Evolutionary conservation across 2,888 invertebrate genomes (phyloP).

Genomic region (Platerodrilus igneus): DNA sequence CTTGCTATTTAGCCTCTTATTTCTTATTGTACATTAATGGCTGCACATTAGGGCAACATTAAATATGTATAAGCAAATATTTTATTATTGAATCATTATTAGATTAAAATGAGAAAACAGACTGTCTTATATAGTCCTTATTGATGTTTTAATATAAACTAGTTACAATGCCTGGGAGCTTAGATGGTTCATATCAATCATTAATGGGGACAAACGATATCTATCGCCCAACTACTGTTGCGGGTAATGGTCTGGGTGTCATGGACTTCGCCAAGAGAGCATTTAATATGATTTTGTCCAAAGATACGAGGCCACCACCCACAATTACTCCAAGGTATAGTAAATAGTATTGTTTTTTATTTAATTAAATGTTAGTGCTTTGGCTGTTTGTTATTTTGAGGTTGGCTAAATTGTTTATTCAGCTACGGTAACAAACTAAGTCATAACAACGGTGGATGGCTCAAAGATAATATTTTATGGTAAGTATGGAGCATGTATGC

Average conservation of each 20-base stretch:
- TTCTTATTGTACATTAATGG: too few species aligned
- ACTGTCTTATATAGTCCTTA: constrained; percentile 18
- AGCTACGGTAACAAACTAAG: too few species aligned
- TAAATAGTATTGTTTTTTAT: constrained; percentile 22
- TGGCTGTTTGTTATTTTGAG: too few species aligned
- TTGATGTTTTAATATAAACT: constrained; percentile 26
- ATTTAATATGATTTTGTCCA: constrained; percentile 43
- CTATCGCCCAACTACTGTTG: constrained; percentile 60
- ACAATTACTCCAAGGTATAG: constrained; percentile 39
- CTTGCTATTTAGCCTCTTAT: too few species aligned
- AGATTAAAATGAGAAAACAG: constrained; percentile 25
- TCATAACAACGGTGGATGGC: too few species aligned
- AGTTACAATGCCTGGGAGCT: constrained; percentile 57
- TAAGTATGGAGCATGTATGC: too few species aligned
- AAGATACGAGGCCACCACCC: constrained; percentile 31
- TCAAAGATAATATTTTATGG: too few species aligned
- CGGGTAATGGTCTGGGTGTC: constrained; percentile 46
- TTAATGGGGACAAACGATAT: constrained; percentile 53
- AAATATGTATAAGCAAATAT: constrained; percentile 19
- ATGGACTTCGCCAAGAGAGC: constrained; percentile 60
- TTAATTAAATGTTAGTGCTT: constrained; percentile 3
- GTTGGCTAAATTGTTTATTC: too few species aligned
- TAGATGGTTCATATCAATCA: constrained; percentile 61
- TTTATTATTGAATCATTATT: constrained; percentile 23
- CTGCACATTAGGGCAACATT: too few species aligned